phyloP scores from a whole-genome alignment of 2,113 vertebrate genomes.

The Neodontobutis hainanensis region DNA sequence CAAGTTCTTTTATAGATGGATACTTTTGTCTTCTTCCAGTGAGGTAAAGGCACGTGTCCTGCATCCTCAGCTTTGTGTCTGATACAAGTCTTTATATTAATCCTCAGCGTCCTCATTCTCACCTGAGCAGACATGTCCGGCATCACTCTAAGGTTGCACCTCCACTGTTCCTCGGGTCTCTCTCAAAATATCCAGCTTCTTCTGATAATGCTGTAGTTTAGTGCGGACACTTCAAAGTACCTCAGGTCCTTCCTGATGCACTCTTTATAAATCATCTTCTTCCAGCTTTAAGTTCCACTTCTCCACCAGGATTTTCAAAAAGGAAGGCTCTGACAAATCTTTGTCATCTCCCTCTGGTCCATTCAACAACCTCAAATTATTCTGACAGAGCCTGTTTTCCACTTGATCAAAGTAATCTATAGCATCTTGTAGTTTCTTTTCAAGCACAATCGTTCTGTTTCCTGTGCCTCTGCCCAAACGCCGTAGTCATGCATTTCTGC shows the following conservation, averaged over 20 bases:
- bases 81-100: too few relatives aligned
- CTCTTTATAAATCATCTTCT: not conserved
- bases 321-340: not conserved
- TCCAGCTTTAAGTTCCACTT: not conserved
- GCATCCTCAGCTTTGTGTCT: too few relatives aligned
- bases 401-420: not conserved
- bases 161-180: too few relatives aligned
- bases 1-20: too few relatives aligned
- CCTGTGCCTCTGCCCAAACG: not conserved
- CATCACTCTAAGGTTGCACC: not conserved
- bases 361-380: not conserved
- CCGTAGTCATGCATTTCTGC: not conserved
- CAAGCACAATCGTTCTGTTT: not conserved
- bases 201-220: not conserved
- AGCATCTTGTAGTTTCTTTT: conserved; percentile 2
- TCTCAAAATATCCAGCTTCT: not conserved
- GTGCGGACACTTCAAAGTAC: not conserved
- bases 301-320: not conserved
- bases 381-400: not conserved
- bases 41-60: too few relatives aligned
- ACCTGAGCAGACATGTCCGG: not conserved
- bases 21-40: too few relatives aligned
- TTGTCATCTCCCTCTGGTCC: not conserved
- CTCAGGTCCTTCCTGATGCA: not conserved
- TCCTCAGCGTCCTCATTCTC: too few relatives aligned